Conservation (phyloP, 2,797 vertebrate genomes). For the Etheostoma perlongum region DNA sequence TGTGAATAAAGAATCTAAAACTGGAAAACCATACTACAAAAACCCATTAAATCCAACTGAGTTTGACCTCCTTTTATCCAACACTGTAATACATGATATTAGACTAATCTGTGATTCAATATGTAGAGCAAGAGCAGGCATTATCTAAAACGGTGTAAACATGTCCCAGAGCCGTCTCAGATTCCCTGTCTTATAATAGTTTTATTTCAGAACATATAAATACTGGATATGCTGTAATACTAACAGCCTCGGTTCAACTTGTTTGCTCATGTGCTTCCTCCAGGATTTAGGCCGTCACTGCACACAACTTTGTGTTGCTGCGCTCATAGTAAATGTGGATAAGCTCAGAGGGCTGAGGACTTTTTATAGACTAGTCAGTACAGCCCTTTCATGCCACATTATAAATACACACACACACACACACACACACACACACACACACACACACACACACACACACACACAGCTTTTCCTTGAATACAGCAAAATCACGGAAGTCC, state of each 20-base stretch:
- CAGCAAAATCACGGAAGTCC: conserved; percentile 42
- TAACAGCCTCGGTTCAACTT: conserved; percentile 71
- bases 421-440: no score
- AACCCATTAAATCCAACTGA: conserved; percentile 72
- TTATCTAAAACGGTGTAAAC: conserved; percentile 85
- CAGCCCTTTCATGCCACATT: conserved; percentile 50
- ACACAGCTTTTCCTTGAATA: conserved; percentile 55
- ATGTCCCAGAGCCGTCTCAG: conserved; percentile 82
- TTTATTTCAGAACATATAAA: conserved; percentile 82
- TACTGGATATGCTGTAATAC: conserved; percentile 77
- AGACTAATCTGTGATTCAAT: conserved; percentile 84
- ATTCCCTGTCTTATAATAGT: conserved; percentile 79
- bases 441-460: neutral
- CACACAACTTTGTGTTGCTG: conserved; percentile 74
- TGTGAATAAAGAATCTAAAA: conserved; percentile 64
- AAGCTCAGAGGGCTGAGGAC: conserved; percentile 67
- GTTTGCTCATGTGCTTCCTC: conserved; percentile 73
- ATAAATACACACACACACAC: no score
- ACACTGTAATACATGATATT: conserved; percentile 74
- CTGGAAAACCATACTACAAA: conserved; percentile 56
- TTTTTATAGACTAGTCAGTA: conserved; percentile 67
- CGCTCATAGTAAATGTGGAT: conserved; percentile 68
- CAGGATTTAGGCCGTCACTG: conserved; percentile 76
- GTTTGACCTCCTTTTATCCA: conserved; percentile 76
- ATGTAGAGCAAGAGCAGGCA: conserved; percentile 82